Conservation (phyloP, 2,797 vertebrate species). For the Diceros bicornis region DNA sequence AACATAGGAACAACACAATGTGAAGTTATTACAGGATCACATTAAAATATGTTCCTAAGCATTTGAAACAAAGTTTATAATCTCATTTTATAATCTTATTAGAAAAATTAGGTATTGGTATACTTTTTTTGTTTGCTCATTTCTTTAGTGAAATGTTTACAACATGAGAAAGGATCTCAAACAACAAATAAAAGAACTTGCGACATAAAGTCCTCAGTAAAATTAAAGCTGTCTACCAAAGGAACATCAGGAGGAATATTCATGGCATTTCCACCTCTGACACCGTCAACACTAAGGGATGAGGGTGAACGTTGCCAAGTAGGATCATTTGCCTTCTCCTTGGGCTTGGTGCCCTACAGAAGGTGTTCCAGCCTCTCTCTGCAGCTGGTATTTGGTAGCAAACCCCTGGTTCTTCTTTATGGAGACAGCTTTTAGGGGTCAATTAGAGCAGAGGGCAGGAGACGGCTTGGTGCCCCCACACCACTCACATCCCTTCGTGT, state of each 20-base stretch:
- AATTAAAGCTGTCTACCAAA: background rate
- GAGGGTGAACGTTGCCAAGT: background rate
- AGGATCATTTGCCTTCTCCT: background rate
- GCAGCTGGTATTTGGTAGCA: background rate
- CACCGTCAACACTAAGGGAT: background rate
- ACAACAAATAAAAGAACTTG: background rate
- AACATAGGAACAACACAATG: background rate
- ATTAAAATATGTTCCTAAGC: background rate
- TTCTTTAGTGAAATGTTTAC: conserved; percentile 29
- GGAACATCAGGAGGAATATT: background rate
- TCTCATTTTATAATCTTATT: background rate
- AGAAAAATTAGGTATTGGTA: background rate
- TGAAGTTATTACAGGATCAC: background rate
- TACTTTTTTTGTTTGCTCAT: background rate
- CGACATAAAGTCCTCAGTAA: background rate
- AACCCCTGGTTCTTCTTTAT: background rate
- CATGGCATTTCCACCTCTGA: background rate
- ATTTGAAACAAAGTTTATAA: background rate
- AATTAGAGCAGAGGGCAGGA: background rate
- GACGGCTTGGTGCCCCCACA: background rate
- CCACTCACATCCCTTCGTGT: background rate
- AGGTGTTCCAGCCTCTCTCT: background rate
- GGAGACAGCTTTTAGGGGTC: background rate
- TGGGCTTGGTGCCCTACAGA: background rate
- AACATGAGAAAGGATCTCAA: background rate